These are phyloP conservation scores for Lepidonotus clava DNA, from an alignment of 2,888 invertebrate species.

Conservation along the genomic window DNA sequence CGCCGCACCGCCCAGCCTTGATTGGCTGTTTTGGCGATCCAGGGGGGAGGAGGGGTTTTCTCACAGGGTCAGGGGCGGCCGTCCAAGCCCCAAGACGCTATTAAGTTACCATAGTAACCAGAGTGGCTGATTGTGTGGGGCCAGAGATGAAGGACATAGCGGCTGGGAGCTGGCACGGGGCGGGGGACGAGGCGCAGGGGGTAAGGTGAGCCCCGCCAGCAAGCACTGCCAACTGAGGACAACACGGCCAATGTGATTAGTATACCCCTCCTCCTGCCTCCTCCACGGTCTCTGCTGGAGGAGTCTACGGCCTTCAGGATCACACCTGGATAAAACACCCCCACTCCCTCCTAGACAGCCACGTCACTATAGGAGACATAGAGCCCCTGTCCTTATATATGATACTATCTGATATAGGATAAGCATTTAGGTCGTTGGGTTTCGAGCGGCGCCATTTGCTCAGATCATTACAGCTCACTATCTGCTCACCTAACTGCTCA, in stretches of 20 bases:
- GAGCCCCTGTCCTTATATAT: too few species aligned
- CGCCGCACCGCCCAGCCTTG: not conserved
- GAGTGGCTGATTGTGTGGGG: not conserved
- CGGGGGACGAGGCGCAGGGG: not conserved
- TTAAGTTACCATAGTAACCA: constrained; percentile 45
- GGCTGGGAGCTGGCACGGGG: constrained; percentile 30
- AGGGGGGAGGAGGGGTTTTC: constrained; percentile 21
- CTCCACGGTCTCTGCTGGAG: not conserved
- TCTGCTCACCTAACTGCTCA: too few species aligned
- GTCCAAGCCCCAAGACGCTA: constrained; percentile 33
- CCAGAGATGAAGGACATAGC: constrained; percentile 48
- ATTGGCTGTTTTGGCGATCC: constrained; percentile 3
- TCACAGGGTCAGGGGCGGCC: constrained; percentile 11
- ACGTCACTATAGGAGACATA: too few species aligned
- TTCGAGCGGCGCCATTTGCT: too few species aligned
- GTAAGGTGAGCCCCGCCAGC: constrained; percentile 12
- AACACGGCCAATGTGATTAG: constrained; percentile 13
- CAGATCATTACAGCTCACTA: too few species aligned
- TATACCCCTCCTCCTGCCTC: not conserved
- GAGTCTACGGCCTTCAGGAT: not conserved
- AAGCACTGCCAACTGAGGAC: not conserved
- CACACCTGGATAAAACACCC: too few species aligned
- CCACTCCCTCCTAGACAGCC: too few species aligned
- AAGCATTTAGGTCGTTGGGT: too few species aligned
- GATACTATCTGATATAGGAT: too few species aligned